Conservation (phyloP, 2,797 vertebrate genomes). For the Graptemys geographica region DNA sequence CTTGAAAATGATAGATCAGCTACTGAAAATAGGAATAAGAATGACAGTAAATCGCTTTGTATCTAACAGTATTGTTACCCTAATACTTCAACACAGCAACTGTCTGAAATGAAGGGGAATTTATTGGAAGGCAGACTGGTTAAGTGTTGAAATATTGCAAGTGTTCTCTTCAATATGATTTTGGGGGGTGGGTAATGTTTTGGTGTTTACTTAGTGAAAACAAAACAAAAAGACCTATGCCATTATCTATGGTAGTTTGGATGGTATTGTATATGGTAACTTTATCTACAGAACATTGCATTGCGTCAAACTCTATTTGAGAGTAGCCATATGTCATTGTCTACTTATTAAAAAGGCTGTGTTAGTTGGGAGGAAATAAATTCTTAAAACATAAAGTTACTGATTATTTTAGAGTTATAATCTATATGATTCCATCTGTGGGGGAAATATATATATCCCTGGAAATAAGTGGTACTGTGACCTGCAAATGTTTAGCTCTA, state of each 20-base stretch:
- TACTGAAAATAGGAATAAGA: neutral
- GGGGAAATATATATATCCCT: neutral
- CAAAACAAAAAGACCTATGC: neutral
- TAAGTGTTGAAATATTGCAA: conserved; percentile 4
- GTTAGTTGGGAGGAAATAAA: neutral
- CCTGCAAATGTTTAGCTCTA: conserved; percentile 16
- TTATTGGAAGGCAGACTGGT: neutral
- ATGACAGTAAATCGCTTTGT: conserved; percentile 25
- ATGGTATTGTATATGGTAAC: neutral
- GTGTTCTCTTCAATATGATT: neutral
- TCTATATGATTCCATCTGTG: neutral
- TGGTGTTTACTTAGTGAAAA: neutral
- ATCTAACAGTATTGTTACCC: neutral
- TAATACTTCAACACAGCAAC: neutral
- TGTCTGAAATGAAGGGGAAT: neutral
- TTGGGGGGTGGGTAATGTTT: neutral
- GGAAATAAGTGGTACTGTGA: conserved; percentile 19
- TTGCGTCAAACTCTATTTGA: neutral
- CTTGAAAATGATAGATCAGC: conserved; percentile 40
- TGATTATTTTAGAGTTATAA: neutral
- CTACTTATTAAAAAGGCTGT: neutral
- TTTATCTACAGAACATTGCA: neutral
- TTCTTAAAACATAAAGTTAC: neutral
- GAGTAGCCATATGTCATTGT: neutral
- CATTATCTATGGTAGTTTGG: neutral